Evolutionary conservation across 2,797 vertebrate genomes (phyloP), one percentile per base, ranked within the genome.

Genomic region (Anguilla megastoma): DNA sequence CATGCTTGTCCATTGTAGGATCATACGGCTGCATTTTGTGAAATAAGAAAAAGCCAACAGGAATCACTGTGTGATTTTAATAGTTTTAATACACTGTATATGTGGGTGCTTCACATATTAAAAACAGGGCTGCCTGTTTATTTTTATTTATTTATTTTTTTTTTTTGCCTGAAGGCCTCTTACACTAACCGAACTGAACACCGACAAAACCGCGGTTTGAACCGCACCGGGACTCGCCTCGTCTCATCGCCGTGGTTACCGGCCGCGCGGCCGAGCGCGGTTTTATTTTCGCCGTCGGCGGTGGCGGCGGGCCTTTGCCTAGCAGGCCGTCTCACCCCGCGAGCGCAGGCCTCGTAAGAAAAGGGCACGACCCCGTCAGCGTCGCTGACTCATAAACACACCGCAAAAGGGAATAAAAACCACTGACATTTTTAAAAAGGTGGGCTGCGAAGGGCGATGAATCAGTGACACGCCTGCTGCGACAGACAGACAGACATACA

Each of bases 1-100:
- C 90, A 89, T 90, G 92, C 91, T 91, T 89, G 87, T 88, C 85
- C 85, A 89, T 18, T 90, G 85, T 91, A 58, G 89, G 58, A 91
- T 24, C 74, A 52, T 88, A 56, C 89, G 85, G 87, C 90, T 90
- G 90, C 56, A 93, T 85, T 82, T 88, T 88, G 88, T 89, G 63
- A 86, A 90, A 63, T 10, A 54, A 74, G 83, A 54, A 33, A 85
- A 83, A 88, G 88, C 54, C 33, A 87, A 52, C 27, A 54, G 24
- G 58, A 88, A 45, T 58, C 63, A 60, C 2, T 58, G 48, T 88
- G 54, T 90, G 63, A 82, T 60, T 60, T 87, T 85, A 85, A 36
- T 66, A 58, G 45, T 86, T 74, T 89, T 30, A 85, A 85, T 88
- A 45, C 63, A 83, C 84, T 36, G 41, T 24, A 30, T 69, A 41